Base-by-base conservation (phyloP, 2,888 invertebrate species). In the Euplexia lucipara region DNA sequence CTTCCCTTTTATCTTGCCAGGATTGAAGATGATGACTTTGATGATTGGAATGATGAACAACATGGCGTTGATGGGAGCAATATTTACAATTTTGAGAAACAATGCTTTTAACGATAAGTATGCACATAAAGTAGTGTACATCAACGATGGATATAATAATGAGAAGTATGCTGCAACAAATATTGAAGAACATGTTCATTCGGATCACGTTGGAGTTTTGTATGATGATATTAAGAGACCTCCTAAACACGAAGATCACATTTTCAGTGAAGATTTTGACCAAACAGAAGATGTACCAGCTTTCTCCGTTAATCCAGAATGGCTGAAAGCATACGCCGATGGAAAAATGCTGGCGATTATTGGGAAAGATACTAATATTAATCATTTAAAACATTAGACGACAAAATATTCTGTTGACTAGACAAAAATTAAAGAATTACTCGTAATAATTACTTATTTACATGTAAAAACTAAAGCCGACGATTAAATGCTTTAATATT, bases 1-100 rank as follows among this genome's bases (percentile, higher is more conserved):
- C 49, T 87, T 97, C 83, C 97, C 97, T 0, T 97, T 97, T 87
- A 87, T 97, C 18, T 86, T 97, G 82, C 97, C 97, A 0, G 96
- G 96, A 0, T 84, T 97, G 16, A 97, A 97, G 85, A 95, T 97
- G 95, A 96, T 96, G 86, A 96, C 96, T 0, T 90, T 97, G 34
- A 93, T 95, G 49, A 96, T 96, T 0, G 95, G 95, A 0, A 93
- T 97, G 87, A 89, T 97, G 49, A 97, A 97, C 86, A 96, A 97
- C 77, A 96, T 97, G 93, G 97, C 97, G 0, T 94, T 97, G 41
- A 92, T 95, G 30, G 96, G 97, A 0, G 96, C 97, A 0, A 86
- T 96, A 18, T 96, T 96, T 79, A 94, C 96, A 4, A 83, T 96
- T 6, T 87, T 96, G 3, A 91, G 96, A 70, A 96, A 96, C 78